A percentile compares a stretch with the other conserved stretches of the same genome.
Conservation (phyloP, 2,888 invertebrate genomes). For the Meganola albula region DNA sequence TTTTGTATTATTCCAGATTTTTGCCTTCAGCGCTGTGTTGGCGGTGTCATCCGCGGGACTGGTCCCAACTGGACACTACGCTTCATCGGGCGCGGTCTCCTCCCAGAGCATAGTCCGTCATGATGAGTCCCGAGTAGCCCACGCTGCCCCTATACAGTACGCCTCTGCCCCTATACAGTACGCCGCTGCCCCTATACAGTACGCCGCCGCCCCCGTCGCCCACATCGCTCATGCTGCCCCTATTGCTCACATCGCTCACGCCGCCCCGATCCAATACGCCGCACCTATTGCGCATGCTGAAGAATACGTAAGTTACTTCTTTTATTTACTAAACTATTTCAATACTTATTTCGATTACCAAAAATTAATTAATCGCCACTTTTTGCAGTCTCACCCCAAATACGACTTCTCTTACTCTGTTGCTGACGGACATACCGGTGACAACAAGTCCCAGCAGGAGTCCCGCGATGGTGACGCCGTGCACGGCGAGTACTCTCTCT, state of each 20-base stretch:
- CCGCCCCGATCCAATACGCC: slow-evolving; percentile 31
- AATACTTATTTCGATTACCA: not conserved
- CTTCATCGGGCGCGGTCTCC: slow-evolving; percentile 56
- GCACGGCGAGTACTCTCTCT: slow-evolving; percentile 69
- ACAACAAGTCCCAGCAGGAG: slow-evolving; percentile 79
- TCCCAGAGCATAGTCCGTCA: slow-evolving; percentile 53
- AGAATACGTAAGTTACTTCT: slow-evolving; percentile 45
- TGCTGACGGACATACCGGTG: slow-evolving; percentile 77
- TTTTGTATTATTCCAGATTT: slow-evolving; percentile 38
- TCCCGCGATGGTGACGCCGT: slow-evolving; percentile 79
- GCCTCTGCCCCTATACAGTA: slow-evolving; percentile 31
- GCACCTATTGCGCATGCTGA: slow-evolving; percentile 38
- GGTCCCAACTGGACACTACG: slow-evolving; percentile 56
- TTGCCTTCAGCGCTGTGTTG: slow-evolving; percentile 55
- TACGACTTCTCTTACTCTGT: slow-evolving; percentile 78
- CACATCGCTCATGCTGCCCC: slow-evolving; percentile 28
- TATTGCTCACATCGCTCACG: slow-evolving; percentile 25
- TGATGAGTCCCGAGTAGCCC: slow-evolving; percentile 40
- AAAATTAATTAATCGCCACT: slow-evolving; percentile 4
- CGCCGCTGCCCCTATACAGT: slow-evolving; percentile 26
- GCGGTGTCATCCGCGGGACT: slow-evolving; percentile 60
- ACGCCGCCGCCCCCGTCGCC: slow-evolving; percentile 33
- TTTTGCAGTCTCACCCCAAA: slow-evolving; percentile 72
- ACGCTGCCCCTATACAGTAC: slow-evolving; percentile 31
- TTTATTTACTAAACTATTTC: not conserved